Evolutionary conservation across 2,797 vertebrate genomes (phyloP).

Genomic region (Leucoraja ocellata): DNA sequence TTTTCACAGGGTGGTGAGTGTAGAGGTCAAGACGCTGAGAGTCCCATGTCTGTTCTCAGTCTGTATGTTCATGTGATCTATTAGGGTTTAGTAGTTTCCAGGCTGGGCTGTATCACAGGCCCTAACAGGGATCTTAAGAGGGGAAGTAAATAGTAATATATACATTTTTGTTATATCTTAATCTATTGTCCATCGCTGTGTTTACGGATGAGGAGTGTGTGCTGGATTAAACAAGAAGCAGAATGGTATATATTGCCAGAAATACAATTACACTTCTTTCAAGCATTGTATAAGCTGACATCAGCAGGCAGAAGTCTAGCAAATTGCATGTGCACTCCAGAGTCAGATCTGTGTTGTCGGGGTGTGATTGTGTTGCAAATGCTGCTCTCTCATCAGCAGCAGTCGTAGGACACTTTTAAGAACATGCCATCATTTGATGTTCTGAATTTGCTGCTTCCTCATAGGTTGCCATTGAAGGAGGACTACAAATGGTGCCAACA

Average conservation of each 20-base stretch:
- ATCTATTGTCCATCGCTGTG: background rate
- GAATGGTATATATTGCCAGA: background rate
- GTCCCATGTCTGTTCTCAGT: no score
- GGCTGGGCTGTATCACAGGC: background rate
- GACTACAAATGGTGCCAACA: background rate
- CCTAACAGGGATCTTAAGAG: background rate
- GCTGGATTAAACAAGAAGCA: background rate
- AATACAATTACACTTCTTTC: background rate
- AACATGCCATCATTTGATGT: background rate
- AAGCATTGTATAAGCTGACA: background rate
- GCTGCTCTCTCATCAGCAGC: background rate
- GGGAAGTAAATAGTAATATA: background rate
- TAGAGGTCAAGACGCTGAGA: no score
- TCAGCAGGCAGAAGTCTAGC: background rate
- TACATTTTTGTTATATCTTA: background rate
- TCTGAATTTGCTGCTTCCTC: background rate
- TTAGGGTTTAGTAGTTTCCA: background rate
- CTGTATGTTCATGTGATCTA: no score
- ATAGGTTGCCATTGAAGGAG: background rate
- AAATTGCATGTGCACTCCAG: background rate
- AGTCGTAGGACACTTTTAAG: background rate
- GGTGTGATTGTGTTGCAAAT: background rate
- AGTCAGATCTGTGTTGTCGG: background rate
- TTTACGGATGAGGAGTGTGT: background rate
- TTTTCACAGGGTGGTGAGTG: no score